Conservation (phyloP, 2,113 vertebrate genomes). For the Bombycilla garrulus region DNA sequence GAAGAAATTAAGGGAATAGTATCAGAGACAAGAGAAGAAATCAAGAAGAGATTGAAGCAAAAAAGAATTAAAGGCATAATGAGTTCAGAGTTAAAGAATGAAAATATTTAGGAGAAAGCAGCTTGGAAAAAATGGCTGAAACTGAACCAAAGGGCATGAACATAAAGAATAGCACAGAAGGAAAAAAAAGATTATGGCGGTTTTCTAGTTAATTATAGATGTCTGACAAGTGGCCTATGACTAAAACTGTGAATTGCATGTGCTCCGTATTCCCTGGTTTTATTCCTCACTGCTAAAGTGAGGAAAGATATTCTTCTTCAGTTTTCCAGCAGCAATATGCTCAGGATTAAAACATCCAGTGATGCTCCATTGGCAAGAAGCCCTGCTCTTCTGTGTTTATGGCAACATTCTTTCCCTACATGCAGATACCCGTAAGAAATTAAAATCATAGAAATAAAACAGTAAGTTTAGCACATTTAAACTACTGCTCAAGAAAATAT, state of each 20-base stretch:
- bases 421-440: not conserved
- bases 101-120: not conserved
- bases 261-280: not conserved
- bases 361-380: not conserved
- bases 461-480: not conserved
- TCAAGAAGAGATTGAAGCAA: not conserved
- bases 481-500: not conserved
- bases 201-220: not conserved
- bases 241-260: not conserved
- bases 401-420: not conserved
- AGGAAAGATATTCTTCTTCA: not conserved
- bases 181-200: not conserved
- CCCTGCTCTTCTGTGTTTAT: not conserved
- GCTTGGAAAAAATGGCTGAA: not conserved
- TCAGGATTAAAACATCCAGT: not conserved
- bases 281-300: not conserved
- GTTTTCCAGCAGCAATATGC: not conserved
- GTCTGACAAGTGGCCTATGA: not conserved
- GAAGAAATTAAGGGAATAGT: not conserved
- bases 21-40: not conserved
- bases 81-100: not conserved
- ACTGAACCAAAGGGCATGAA: not conserved
- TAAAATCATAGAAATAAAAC: not conserved
- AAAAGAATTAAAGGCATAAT: not conserved
- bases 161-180: not conserved